Conservation (phyloP, 2,797 vertebrate genomes). For the Ctenopoma kingsleyae region DNA sequence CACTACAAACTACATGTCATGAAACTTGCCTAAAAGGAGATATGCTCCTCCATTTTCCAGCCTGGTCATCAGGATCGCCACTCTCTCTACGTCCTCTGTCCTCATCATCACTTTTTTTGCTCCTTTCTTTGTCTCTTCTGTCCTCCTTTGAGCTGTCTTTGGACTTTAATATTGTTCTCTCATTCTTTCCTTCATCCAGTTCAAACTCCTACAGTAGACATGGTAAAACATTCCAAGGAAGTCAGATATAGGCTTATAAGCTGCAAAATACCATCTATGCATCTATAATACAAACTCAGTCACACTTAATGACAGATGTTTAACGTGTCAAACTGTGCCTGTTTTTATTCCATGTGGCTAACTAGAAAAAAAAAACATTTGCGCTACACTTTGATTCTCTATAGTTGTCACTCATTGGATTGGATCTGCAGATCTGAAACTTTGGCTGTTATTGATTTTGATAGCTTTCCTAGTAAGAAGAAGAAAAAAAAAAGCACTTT, state of each 20-base stretch:
- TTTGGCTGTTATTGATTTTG: no score
- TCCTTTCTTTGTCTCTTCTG: slow-evolving; percentile 78
- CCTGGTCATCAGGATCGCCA: slow-evolving; percentile 75
- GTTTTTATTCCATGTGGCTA: no score
- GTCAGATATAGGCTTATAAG: background rate
- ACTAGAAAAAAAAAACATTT: no score
- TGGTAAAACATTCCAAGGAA: background rate
- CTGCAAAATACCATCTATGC: background rate
- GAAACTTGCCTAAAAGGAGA: slow-evolving; percentile 75
- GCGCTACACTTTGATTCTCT: no score
- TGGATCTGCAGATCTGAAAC: no score
- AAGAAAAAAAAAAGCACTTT: no score
- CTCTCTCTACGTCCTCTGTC: slow-evolving; percentile 75
- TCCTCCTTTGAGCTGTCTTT: slow-evolving; percentile 84
- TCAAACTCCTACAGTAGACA: slow-evolving; percentile 82
- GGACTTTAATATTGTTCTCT: slow-evolving; percentile 70
- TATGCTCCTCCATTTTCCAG: slow-evolving; percentile 73
- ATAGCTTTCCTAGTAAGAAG: no score
- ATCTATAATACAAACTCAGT: background rate
- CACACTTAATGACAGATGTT: background rate
- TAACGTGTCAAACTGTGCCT: no score
- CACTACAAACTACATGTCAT: background rate
- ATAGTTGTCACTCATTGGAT: no score
- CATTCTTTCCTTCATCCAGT: slow-evolving; percentile 81
- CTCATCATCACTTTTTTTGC: slow-evolving; percentile 75